Percentiles rank a stretch among this genome's conserved stretches.
These are phyloP conservation scores for Chelonus insularis DNA, from an alignment of 1,140 invertebrate genomes.

Conservation along the genomic window DNA sequence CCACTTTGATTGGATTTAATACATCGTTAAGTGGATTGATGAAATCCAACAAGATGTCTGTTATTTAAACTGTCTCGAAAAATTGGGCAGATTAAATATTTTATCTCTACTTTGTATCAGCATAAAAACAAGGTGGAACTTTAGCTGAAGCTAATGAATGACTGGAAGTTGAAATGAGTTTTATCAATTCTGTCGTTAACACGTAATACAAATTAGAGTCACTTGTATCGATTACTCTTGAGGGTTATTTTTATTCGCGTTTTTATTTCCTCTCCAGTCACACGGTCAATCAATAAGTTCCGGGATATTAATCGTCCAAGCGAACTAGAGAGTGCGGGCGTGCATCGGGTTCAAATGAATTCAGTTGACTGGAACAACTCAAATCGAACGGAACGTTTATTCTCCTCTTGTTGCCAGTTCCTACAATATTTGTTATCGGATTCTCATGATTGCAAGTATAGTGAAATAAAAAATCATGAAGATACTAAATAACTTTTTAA, in stretches of 20 bases:
- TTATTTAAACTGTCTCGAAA: too few species aligned
- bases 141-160: background rate
- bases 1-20: conserved; percentile 50
- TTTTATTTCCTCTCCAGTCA: background rate
- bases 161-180: background rate
- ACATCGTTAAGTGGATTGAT: conserved; percentile 52
- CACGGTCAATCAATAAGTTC: conserved; percentile 37
- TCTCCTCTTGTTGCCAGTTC: background rate
- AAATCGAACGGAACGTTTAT: conserved; percentile 16
- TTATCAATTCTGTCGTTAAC: background rate
- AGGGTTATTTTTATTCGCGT: background rate
- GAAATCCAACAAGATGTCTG: conserved; percentile 28
- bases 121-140: too few species aligned
- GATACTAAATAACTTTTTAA: background rate
- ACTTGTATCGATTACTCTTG: background rate
- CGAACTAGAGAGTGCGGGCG: background rate
- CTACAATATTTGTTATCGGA: background rate
- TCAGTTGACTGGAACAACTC: conserved; percentile 12
- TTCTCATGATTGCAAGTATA: background rate
- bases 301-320: conserved; percentile 36
- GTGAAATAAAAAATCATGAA: background rate
- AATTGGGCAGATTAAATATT: too few species aligned
- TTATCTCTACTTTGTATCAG: too few species aligned
- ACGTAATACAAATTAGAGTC: background rate
- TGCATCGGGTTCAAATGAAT: conserved; percentile 15